Evolutionary conservation across 2,113 vertebrate species (phyloP), one percentile per base, ranked within the genome.

Genomic region (Gymnorhina tibicen): DNA sequence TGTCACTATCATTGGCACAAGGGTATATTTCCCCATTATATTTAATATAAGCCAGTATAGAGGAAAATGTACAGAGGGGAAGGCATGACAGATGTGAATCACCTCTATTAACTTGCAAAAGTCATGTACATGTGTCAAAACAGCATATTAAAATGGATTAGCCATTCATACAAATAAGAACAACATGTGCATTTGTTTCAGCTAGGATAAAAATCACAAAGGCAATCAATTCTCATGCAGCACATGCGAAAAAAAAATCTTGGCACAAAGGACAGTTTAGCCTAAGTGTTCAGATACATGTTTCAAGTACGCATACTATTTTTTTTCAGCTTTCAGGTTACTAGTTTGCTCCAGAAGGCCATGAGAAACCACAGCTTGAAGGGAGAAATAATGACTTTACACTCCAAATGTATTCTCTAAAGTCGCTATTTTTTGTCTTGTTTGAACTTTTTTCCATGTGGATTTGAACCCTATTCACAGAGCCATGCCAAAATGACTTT

Each of bases 111-210:
- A 96, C 91, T 96, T 93, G 93, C 73, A 84, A 89, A 96, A 96
- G 96, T 95, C 93, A 94, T 96, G 91, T 87, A 88, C 91, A 92
- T 94, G 83, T 92, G 76, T 96, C 93, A 96, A 92, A 96, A 59
- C 76, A 85, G 79, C n/a, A 89, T 84, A 96, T 96, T 94, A 96
- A 96, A 96, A 96, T 94, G 95, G 88, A 96, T 96, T 96, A 93
- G 85, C 93, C 88, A 96, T 94, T 95, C 96, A 94, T 91, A 95
- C 93, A 97, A 97, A 96, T 92, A 88, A 93, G 93, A 96, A 96
- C 79, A 97, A 81, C 93, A 96, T 96, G 90, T 91, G 88, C 64
- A 81, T 96, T 96, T 95, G 69, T 85, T 95, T 96, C 92, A 92
- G 88, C 76, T 87, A 70, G 91, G 88, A 78, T 89, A 72, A 96